Percentiles rank a stretch among this genome's conserved stretches.
These are phyloP conservation scores for Campodea augens DNA, from an alignment of 1,140 invertebrate genomes.

Conservation along the genomic window DNA sequence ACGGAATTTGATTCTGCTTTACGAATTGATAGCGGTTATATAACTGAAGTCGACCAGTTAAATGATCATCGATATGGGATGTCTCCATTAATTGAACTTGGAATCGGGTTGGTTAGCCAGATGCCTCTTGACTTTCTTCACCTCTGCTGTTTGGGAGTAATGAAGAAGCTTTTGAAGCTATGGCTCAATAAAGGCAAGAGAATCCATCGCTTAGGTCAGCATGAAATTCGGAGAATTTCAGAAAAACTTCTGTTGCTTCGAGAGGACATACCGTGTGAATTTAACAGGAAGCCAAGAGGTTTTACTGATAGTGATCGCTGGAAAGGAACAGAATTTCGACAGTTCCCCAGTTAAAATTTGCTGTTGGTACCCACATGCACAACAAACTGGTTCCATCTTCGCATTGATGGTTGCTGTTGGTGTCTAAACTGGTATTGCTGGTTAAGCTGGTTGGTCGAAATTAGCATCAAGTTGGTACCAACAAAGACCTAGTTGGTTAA, in stretches of 20 bases:
- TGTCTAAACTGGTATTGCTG: too few species aligned
- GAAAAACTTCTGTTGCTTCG: not conserved
- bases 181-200: not conserved
- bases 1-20: not conserved
- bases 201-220: not conserved
- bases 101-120: not conserved
- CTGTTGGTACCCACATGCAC: too few species aligned
- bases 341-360: too few species aligned
- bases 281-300: constrained; percentile 1
- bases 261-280: not conserved
- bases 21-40: not conserved
- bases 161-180: not conserved
- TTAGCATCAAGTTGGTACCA: too few species aligned
- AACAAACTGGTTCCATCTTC: too few species aligned
- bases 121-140: constrained; percentile 4
- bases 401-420: too few species aligned
- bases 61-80: not conserved
- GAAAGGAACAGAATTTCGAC: constrained; percentile 5
- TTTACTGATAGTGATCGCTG: not conserved
- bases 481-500: too few species aligned
- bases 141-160: constrained; percentile 2
- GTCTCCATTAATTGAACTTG: constrained; percentile 1
- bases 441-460: too few species aligned
- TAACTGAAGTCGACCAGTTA: not conserved
- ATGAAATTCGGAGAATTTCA: constrained; percentile 4